Evolutionary conservation across 1,140 invertebrate genomes (phyloP).

Genomic region (Venturia canescens): DNA sequence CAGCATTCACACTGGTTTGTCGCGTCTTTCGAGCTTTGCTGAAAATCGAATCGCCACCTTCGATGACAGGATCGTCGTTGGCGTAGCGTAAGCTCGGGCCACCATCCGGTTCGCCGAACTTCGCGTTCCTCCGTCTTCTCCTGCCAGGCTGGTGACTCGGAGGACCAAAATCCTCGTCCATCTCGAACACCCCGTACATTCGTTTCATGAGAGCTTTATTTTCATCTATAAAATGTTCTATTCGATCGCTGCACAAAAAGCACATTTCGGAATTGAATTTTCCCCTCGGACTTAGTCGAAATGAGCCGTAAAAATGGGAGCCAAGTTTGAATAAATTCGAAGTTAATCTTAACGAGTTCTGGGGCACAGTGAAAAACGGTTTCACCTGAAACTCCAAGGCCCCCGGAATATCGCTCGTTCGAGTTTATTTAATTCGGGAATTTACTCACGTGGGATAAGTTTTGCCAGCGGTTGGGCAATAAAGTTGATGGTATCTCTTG

Average conservation of each 20-base stretch:
- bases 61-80: slow-evolving; percentile 42
- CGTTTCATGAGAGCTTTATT: slow-evolving; percentile 94
- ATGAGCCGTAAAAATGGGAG: not conserved
- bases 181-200: slow-evolving; percentile 93
- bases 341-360: too few relatives aligned
- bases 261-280: slow-evolving; percentile 33
- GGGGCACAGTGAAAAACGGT: too few relatives aligned
- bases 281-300: too few relatives aligned
- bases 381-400: too few relatives aligned
- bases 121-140: slow-evolving; percentile 64
- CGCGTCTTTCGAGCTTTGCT: slow-evolving; percentile 76
- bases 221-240: slow-evolving; percentile 94
- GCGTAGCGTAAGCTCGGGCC: slow-evolving; percentile 69
- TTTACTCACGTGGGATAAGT: slow-evolving; percentile 90
- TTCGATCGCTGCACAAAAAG: slow-evolving; percentile 85
- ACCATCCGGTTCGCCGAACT: slow-evolving; percentile 74
- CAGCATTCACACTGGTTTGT: slow-evolving; percentile 77
- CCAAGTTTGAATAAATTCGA: too few relatives aligned
- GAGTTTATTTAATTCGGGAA: not conserved
- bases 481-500: slow-evolving; percentile 91
- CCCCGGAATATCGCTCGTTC: not conserved
- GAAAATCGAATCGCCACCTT: slow-evolving; percentile 77
- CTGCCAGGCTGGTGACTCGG: slow-evolving; percentile 72
- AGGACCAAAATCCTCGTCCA: slow-evolving; percentile 77
- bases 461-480: slow-evolving; percentile 92